Evolutionary conservation across 2,113 vertebrate species (phyloP).

Genomic region (Sminthopsis crassicaudata): DNA sequence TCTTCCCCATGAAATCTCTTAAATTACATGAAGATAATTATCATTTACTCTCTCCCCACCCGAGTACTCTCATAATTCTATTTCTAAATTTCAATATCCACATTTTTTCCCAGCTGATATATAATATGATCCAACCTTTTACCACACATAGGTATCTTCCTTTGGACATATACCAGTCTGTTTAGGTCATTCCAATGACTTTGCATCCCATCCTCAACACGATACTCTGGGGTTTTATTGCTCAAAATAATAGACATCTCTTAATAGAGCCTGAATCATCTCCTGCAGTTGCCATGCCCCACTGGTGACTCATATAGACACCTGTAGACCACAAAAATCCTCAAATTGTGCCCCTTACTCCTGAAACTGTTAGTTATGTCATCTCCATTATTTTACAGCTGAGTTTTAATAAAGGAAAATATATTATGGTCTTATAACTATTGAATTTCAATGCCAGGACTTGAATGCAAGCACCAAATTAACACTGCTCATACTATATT

Average conservation of each 20-base stretch:
- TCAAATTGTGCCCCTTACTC: neutral
- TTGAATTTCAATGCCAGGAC: neutral
- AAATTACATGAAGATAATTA: neutral
- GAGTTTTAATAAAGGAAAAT: neutral
- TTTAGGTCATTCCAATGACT: neutral
- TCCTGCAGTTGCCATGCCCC: neutral
- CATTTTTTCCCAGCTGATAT: neutral
- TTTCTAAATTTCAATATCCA: neutral
- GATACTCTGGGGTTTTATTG: neutral
- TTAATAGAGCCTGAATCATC: neutral
- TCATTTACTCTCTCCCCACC: neutral
- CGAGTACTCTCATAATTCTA: neutral
- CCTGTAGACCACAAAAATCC: neutral
- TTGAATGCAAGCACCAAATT: neutral
- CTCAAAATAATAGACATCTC: neutral
- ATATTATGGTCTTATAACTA: neutral
- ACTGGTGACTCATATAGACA: neutral
- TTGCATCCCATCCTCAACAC: neutral
- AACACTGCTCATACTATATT: neutral
- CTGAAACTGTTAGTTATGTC: neutral
- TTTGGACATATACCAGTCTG: neutral
- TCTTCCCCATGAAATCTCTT: neutral
- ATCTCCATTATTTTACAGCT: neutral
- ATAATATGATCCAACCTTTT: too few relatives aligned
- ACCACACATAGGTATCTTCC: neutral